Conservation (phyloP, 2,113 vertebrate genomes). For the Leucopternis melanops region DNA sequence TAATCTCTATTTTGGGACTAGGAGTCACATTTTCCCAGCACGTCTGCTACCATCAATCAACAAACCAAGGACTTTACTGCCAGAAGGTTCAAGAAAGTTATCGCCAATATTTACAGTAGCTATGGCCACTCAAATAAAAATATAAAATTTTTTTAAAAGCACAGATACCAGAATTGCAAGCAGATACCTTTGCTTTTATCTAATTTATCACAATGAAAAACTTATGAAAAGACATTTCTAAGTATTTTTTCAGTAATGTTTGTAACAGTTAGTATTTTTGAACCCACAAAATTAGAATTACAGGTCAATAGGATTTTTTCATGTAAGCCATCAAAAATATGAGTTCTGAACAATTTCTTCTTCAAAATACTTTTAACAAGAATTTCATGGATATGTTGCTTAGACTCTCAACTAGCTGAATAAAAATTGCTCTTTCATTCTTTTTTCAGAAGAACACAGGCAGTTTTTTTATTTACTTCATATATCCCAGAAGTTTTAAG, state of each 20-base stretch:
- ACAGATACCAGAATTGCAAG: neutral
- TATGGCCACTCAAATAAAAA: neutral
- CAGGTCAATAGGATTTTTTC: neutral
- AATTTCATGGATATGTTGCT: neutral
- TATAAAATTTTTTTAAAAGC: neutral
- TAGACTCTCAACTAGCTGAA: neutral
- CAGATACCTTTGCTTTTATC: neutral
- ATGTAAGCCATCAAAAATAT: neutral
- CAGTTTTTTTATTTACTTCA: neutral
- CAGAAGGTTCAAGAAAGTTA: neutral
- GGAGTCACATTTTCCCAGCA: neutral
- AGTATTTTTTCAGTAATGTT: neutral
- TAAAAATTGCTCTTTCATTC: neutral
- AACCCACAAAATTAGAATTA: neutral
- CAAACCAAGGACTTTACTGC: neutral
- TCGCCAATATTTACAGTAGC: neutral
- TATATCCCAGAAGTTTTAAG: neutral
- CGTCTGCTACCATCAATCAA: neutral
- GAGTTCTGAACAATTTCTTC: neutral
- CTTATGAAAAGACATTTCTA: neutral
- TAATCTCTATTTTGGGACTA: neutral
- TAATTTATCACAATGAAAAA: neutral
- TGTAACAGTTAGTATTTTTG: neutral
- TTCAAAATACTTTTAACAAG: neutral
- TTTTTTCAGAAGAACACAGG: neutral